phyloP scores from a whole-genome alignment of 2,113 vertebrate genomes.

The Gymnorhina tibicen region DNA sequence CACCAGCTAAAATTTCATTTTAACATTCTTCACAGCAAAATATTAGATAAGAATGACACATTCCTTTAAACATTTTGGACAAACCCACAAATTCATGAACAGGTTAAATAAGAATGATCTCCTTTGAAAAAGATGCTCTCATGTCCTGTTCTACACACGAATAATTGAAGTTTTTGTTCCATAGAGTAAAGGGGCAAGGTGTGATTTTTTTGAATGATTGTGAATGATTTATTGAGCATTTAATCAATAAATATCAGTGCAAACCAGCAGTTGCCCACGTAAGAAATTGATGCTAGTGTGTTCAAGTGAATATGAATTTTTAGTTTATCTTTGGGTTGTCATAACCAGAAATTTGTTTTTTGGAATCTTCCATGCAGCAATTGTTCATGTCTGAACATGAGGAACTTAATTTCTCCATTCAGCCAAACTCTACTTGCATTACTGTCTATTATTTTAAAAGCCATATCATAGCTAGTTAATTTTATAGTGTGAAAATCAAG shows the following conservation, averaged over 20 bases:
- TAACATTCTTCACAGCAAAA: background rate
- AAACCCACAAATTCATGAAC: background rate
- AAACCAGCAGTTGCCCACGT: background rate
- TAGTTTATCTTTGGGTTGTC: background rate
- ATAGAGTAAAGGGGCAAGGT: background rate
- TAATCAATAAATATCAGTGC: background rate
- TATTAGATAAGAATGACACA: background rate
- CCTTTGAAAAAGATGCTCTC: background rate
- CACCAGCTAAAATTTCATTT: background rate
- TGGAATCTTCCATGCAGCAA: background rate
- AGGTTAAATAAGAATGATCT: background rate
- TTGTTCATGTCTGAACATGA: background rate
- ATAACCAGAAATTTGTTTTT: background rate
- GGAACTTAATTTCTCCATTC: background rate
- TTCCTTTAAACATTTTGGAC: background rate
- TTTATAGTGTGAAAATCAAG: background rate
- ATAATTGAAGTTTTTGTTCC: background rate
- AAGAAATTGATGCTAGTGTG: background rate
- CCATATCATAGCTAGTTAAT: background rate
- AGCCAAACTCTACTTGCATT: background rate
- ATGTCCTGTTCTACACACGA: background rate
- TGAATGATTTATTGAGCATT: background rate
- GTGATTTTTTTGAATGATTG: background rate
- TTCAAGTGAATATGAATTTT: background rate
- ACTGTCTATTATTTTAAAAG: background rate